Percentiles rank a stretch among this genome's conserved stretches.
Evolutionary conservation across 2,888 invertebrate genomes (phyloP).

Genomic region (Polia nebulosa): DNA sequence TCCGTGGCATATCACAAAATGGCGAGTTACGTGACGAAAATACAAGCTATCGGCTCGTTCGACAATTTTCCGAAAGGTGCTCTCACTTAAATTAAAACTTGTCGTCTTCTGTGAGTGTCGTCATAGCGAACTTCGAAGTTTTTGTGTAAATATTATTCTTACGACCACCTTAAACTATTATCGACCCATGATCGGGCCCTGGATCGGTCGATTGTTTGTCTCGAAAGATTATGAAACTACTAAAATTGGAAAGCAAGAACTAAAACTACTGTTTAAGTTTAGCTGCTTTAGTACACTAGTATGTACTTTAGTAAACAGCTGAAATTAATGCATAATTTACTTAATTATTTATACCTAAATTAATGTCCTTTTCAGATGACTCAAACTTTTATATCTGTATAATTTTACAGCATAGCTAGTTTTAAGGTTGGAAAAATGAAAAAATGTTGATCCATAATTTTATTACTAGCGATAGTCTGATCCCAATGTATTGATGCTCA

Average conservation of each 20-base stretch:
- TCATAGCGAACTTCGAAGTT: conserved; percentile 11
- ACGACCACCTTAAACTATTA: not conserved
- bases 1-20: conserved; percentile 55
- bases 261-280: no score
- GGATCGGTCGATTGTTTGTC: not conserved
- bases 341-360: no score
- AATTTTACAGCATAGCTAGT: not conserved
- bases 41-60: conserved; percentile 52
- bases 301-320: no score
- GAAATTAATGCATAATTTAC: no score
- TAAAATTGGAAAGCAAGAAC: not conserved
- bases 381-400: not conserved
- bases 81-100: conserved; percentile 55
- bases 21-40: conserved; percentile 66
- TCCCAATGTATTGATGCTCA: not conserved
- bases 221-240: not conserved
- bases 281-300: no score
- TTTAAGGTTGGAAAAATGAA: not conserved
- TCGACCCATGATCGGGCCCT: not conserved
- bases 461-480: not conserved
- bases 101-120: conserved; percentile 31
- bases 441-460: not conserved
- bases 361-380: not conserved
- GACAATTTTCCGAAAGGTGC: conserved; percentile 57
- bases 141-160: conserved; percentile 24